These are phyloP conservation scores for Campaea margaritaria DNA, from an alignment of 2,888 invertebrate genomes.

Conservation along the genomic window DNA sequence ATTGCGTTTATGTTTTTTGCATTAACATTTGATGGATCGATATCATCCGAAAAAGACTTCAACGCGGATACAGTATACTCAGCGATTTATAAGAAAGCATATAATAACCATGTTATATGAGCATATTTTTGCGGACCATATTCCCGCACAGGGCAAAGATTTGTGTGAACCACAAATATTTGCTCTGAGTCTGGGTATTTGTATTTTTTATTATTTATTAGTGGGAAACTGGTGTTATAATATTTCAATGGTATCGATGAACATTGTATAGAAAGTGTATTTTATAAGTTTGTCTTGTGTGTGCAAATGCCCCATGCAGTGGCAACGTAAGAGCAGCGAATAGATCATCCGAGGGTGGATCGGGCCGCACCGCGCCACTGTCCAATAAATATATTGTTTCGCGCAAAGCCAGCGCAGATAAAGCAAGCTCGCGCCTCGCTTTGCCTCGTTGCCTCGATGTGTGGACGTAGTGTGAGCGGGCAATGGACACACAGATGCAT, in stretches of 20 bases:
- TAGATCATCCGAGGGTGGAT: conserved; percentile 78
- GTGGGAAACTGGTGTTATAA: no score
- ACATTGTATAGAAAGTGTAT: not conserved
- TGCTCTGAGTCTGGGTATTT: no score
- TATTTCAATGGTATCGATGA: not conserved
- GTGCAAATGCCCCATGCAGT: conserved; percentile 47
- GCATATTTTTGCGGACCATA: no score
- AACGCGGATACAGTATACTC: not conserved
- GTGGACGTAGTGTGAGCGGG: conserved; percentile 52
- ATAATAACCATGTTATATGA: no score
- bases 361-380: conserved; percentile 71
- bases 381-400: conserved; percentile 86
- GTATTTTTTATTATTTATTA: no score
- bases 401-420: conserved; percentile 83
- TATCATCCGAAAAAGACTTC: not conserved
- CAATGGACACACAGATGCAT: not conserved
- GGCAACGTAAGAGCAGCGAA: conserved; percentile 62
- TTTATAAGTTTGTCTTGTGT: conserved; percentile 9
- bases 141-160: no score
- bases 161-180: no score
- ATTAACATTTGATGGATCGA: not conserved
- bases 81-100: not conserved
- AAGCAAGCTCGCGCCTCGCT: conserved; percentile 84
- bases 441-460: conserved; percentile 69
- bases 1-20: conserved; percentile 4